phyloP scores from a whole-genome alignment of 35 echinoderm and acorn worm species.

The Amphiura filiformis region DNA sequence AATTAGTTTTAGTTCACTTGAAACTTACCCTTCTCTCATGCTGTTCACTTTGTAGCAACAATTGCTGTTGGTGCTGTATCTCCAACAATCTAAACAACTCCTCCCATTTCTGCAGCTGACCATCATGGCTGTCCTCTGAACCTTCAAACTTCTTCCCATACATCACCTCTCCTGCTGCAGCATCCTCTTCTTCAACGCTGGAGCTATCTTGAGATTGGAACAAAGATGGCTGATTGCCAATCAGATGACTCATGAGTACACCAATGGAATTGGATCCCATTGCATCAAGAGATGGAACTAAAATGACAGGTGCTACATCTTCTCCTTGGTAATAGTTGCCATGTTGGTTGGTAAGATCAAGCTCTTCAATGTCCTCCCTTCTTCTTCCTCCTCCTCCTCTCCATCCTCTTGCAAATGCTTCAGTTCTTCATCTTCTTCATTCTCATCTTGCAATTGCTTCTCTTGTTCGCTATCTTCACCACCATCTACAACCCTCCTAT shows the following conservation, averaged over 20 bases:
- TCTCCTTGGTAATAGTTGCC: not conserved
- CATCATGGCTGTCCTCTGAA: not conserved
- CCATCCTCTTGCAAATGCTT: not conserved
- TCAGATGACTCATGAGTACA: not conserved
- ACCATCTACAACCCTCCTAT: not conserved
- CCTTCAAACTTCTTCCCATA: not conserved
- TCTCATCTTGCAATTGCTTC: not conserved
- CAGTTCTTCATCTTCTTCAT: not conserved
- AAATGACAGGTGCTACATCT: conserved; percentile 8
- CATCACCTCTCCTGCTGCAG: not conserved
- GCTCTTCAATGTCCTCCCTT: conserved; percentile 48
- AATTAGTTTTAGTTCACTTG: too few species aligned
- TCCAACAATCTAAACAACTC: conserved; percentile 38
- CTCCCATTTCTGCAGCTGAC: conserved; percentile 27
- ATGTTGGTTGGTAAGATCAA: conserved; percentile 39
- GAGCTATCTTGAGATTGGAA: not conserved
- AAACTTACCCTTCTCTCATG: conserved; percentile 34
- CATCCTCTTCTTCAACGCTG: not conserved
- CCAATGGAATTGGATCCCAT: conserved; percentile 5
- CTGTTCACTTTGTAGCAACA: conserved; percentile 44
- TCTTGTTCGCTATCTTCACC: not conserved
- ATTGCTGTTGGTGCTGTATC: conserved; percentile 42
- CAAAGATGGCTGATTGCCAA: not conserved
- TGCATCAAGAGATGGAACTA: conserved; percentile 2
- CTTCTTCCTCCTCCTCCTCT: conserved; percentile 34